Evolutionary conservation across 2,113 vertebrate genomes (phyloP), one percentile per base, ranked within the genome.

Genomic region (Solea senegalensis): DNA sequence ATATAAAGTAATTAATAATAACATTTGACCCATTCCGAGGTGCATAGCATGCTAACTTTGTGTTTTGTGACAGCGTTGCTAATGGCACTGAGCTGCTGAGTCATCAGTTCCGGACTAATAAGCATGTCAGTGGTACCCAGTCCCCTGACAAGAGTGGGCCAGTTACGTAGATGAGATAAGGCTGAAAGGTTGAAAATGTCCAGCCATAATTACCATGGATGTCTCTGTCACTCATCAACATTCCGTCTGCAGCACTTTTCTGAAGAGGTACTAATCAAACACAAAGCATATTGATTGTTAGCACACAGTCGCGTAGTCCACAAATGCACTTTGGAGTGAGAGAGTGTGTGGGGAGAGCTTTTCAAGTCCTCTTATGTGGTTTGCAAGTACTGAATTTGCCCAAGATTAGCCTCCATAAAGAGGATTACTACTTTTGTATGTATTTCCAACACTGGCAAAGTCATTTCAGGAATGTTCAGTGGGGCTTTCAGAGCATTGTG

Each of bases 391-490:
- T 73, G 70, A 89, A 86, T 86, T 87, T 88, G 80, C 72, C 51
- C 28, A 54, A 89, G 91, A 88, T 90, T 85, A 89, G 72, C 64
- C 65, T 54, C 72, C 82, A 81, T 74, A 86, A 90, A 88, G 88
- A 87, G 88, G 90, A 91, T 93, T 92, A 89, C 58, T 34, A 51
- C 73, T 77, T 81, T 68, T 74, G 70, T 73, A 62, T 83, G 71
- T 87, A 86, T 91, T 92, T 91, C 86, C 77, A 80, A 74, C 85
- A 68, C 79, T 54, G 74, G 60, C n/a, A 52, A 41, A 79, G 84
- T 81, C 80, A 90, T 92, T 84, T 91, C 78, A 89, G 89, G 91
- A 92, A 93, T 92, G 91, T 86, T 89, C 82, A 74, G 60, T 56
- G n/a, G 69, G 76, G 83, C 85, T 93, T 91, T 83, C 45, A 66